phyloP scores from a whole-genome alignment of 2,797 vertebrate genomes.

The Sebastolobus alascanus region DNA sequence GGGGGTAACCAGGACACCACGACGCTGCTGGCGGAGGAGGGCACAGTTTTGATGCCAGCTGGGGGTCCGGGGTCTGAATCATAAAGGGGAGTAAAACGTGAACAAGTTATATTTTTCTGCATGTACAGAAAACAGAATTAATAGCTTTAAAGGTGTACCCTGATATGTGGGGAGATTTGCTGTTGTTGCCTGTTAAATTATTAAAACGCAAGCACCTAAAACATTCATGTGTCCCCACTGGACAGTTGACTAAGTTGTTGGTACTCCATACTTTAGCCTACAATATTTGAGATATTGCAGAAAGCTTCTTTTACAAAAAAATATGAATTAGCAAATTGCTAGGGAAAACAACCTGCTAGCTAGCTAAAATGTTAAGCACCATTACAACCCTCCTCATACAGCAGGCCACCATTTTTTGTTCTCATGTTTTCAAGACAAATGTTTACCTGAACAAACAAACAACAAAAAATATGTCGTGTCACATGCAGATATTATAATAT shows the following conservation, averaged over 20 bases:
- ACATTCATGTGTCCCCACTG: background rate
- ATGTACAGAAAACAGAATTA: background rate
- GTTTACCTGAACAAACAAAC: background rate
- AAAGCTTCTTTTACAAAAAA: background rate
- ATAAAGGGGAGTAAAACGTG: constrained; percentile 30
- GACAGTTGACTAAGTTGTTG: background rate
- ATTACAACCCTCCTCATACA: too few relatives aligned
- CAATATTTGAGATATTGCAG: background rate
- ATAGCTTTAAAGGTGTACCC: background rate
- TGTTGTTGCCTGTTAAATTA: background rate
- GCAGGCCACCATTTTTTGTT: too few relatives aligned
- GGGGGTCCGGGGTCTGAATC: constrained; percentile 95
- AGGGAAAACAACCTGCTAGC: background rate
- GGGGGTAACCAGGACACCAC: constrained; percentile 98
- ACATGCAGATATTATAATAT: too few relatives aligned
- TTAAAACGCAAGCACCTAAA: background rate
- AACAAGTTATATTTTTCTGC: constrained; percentile 4
- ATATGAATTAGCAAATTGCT: background rate
- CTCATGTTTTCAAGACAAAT: background rate
- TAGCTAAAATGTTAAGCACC: background rate
- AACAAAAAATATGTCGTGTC: background rate
- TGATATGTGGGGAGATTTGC: background rate
- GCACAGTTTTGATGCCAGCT: constrained; percentile 97
- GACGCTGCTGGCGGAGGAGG: constrained; percentile 95
- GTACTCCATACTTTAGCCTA: background rate